These are phyloP conservation scores for Gambelia wislizenii DNA, from an alignment of 2,797 vertebrate genomes.

Conservation along the genomic window DNA sequence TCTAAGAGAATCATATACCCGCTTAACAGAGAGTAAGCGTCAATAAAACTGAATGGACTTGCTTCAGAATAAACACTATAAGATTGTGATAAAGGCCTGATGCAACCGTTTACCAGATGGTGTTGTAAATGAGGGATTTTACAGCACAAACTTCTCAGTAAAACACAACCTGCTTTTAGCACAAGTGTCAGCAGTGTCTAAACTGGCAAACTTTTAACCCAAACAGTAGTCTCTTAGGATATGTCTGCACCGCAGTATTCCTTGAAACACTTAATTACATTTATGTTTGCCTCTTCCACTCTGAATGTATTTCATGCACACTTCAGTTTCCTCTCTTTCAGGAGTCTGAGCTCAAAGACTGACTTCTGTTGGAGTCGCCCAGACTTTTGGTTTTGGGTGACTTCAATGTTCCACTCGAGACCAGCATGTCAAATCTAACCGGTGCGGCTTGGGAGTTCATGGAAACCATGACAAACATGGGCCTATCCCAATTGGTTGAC, in stretches of 20 bases:
- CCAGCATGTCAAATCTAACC: no score
- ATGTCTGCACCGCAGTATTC: background rate
- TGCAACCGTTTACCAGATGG: slow-evolving; percentile 21
- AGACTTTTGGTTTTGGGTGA: no score
- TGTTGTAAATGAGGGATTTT: background rate
- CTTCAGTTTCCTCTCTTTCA: background rate
- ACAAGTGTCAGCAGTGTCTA: slow-evolving; percentile 10
- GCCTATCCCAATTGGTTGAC: no score
- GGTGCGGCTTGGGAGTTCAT: no score
- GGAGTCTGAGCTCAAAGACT: background rate
- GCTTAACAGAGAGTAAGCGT: no score
- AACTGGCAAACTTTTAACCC: slow-evolving; percentile 36
- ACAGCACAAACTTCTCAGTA: background rate
- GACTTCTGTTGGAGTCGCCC: no score
- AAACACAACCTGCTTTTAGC: background rate
- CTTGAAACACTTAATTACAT: slow-evolving; percentile 18
- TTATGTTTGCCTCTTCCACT: background rate
- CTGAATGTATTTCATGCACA: background rate
- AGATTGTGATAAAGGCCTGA: background rate
- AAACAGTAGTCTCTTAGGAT: background rate
- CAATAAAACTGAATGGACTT: no score
- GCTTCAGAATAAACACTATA: no score
- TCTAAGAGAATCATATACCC: no score
- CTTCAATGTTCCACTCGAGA: no score
- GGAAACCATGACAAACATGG: no score